Conservation (phyloP, 2,888 invertebrate species). For the Callyntrura guangdongensis region DNA sequence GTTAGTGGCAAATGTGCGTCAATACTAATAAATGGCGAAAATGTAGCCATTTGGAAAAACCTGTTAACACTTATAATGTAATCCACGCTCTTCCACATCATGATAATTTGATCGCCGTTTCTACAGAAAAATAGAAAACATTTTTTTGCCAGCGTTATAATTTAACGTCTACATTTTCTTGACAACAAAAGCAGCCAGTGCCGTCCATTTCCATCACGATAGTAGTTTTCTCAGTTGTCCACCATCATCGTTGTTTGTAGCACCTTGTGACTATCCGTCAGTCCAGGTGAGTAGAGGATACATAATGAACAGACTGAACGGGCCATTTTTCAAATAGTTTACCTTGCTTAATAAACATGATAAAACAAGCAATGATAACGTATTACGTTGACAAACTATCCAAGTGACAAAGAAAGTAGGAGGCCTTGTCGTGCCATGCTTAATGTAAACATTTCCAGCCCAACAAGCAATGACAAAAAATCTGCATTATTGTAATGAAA, state of each 20-base stretch:
- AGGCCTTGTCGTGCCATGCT: constrained; percentile 4
- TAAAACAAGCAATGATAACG: constrained; percentile 48
- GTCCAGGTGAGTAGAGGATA: not conserved
- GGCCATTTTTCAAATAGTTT: not conserved
- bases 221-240: not conserved
- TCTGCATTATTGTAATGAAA: constrained; percentile 62
- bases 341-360: constrained; percentile 31
- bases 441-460: constrained; percentile 41
- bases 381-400: constrained; percentile 5
- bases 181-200: not conserved
- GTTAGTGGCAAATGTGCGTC: not conserved
- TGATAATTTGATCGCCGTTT: not conserved
- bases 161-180: constrained; percentile 4
- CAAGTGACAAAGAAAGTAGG: constrained; percentile 5
- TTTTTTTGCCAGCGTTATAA: not conserved
- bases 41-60: not conserved
- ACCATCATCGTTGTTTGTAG: not conserved
- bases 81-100: not conserved
- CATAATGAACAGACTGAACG: not conserved
- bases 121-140: not conserved
- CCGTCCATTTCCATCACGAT: not conserved
- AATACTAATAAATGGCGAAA: not conserved
- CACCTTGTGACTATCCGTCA: not conserved
- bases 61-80: not conserved
- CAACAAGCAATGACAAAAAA: constrained; percentile 46